These are phyloP conservation scores for Brevimyrus niger DNA, from an alignment of 2,113 vertebrate species.

Conservation along the genomic window DNA sequence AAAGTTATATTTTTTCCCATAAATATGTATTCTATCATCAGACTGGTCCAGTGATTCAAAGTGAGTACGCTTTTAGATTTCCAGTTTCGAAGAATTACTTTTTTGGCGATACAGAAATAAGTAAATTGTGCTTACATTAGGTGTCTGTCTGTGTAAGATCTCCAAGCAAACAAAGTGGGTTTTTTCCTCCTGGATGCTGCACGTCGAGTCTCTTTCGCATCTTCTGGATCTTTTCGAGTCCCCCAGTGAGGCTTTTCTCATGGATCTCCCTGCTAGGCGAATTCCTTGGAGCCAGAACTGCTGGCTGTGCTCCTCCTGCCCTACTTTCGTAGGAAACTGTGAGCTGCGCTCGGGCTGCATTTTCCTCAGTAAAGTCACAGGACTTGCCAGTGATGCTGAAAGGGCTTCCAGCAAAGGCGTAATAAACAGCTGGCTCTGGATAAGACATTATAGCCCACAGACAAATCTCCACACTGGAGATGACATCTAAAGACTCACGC, in stretches of 20 bases:
- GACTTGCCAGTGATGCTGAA: not conserved
- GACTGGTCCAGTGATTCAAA: not conserved
- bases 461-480: not conserved
- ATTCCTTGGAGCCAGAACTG: constrained; percentile 8
- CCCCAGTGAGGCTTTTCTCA: not conserved
- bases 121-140: not conserved
- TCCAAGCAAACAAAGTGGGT: not conserved
- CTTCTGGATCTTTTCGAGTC: not conserved
- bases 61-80: not conserved
- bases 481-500: not conserved
- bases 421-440: not conserved
- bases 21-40: not conserved
- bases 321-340: not conserved
- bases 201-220: not conserved
- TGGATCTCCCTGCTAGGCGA: not conserved
- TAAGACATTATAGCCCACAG: not conserved
- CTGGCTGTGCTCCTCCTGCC: not conserved
- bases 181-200: not conserved
- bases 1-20: not conserved
- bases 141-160: not conserved
- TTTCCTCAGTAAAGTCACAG: constrained; percentile 22
- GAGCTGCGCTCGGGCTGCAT: constrained; percentile 20
- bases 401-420: not conserved
- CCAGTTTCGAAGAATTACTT: not conserved
- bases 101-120: not conserved